These are phyloP conservation scores for Elmis aenea DNA, from an alignment of 2,888 invertebrate species.

Conservation along the genomic window DNA sequence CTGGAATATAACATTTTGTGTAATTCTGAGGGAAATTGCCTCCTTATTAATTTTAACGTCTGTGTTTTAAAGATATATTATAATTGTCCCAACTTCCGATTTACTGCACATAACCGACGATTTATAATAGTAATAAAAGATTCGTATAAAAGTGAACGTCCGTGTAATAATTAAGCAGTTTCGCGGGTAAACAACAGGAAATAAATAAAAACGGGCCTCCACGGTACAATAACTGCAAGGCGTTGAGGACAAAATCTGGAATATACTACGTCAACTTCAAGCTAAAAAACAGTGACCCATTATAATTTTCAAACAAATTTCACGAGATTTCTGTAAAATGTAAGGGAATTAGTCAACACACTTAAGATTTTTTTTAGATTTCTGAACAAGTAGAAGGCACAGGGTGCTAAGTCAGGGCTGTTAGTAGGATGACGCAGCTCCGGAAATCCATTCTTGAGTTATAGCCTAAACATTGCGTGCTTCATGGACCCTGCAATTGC, in stretches of 20 bases:
- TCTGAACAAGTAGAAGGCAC: no score
- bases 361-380: no score
- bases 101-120: conserved; percentile 24
- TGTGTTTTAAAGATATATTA: conserved; percentile 27
- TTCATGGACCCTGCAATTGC: no score
- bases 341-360: no score
- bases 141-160: conserved; percentile 20
- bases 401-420: no score
- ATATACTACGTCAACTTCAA: conserved; percentile 30
- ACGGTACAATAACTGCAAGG: conserved; percentile 33
- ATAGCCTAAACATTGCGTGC: no score
- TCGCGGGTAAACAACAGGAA: conserved; percentile 24
- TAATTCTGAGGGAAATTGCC: conserved; percentile 12
- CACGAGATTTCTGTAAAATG: no score
- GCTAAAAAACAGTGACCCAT: no score
- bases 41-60: conserved; percentile 30
- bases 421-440: no score
- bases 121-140: conserved; percentile 32
- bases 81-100: conserved; percentile 18
- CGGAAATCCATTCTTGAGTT: no score
- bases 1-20: conserved; percentile 12
- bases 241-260: conserved; percentile 34
- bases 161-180: conserved; percentile 30
- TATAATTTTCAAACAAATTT: no score
- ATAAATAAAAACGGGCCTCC: conserved; percentile 18